A percentile compares a stretch with the other conserved stretches of the same genome.
Conservation (phyloP, 2,888 invertebrate genomes). For the Rhagonycha lutea region DNA sequence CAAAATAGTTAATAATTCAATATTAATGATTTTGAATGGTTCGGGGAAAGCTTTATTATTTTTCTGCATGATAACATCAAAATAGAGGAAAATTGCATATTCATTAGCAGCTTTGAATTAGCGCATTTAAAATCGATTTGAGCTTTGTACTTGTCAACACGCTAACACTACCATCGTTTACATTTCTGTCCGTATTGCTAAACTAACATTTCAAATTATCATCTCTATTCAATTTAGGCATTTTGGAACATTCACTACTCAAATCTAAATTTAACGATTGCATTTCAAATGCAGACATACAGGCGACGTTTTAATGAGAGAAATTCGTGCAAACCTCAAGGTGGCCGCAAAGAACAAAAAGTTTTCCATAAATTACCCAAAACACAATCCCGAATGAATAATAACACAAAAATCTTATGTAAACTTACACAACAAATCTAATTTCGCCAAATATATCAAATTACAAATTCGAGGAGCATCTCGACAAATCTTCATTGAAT, state of each 20-base stretch:
- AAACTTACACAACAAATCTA: not conserved
- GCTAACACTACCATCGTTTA: constrained; percentile 21
- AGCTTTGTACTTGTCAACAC: constrained; percentile 24
- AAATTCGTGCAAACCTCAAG: not conserved
- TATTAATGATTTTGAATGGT: constrained; percentile 36
- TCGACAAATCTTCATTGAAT: constrained; percentile 1
- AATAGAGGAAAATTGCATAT: constrained; percentile 31
- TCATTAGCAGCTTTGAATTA: constrained; percentile 29
- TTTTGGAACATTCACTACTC: not conserved
- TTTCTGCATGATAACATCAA: constrained; percentile 34
- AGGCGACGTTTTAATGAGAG: constrained; percentile 5
- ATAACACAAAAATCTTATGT: not conserved
- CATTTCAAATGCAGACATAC: not conserved
- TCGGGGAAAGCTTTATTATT: constrained; percentile 33
- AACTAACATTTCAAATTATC: constrained; percentile 24
- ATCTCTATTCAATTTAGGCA: constrained; percentile 21
- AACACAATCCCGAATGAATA: not conserved
- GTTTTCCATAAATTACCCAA: not conserved
- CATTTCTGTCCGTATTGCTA: constrained; percentile 19
- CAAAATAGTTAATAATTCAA: constrained; percentile 35
- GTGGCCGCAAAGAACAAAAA: not conserved
- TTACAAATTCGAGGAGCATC: not conserved
- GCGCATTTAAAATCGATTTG: constrained; percentile 27
- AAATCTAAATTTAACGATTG: not conserved
- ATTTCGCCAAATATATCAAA: not conserved